Evolutionary conservation across 1,140 invertebrate genomes (phyloP), one percentile per base, ranked within the genome.

Genomic region (Penaeus indicus): DNA sequence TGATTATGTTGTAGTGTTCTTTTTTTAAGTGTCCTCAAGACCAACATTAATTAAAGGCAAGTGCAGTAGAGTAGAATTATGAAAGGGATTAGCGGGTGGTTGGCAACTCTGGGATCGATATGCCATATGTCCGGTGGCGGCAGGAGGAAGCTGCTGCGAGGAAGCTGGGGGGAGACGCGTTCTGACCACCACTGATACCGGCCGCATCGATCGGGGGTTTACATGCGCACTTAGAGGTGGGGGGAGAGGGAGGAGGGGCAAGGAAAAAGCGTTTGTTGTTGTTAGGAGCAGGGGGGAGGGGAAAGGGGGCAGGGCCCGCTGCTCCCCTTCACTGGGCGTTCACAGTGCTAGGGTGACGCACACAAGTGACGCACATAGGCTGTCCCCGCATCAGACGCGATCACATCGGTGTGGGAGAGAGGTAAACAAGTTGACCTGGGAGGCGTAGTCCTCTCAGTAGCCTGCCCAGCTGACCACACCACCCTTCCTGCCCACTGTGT

Each of bases 261-360:
- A 84, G 87, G 87, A 77, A 88, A 88, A 88, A 88, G 87, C 87
- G 87, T 88, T 88, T 88, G 87, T 88, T 88, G 87, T 88, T 88
- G 87, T 88, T 88, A 84, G 87, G 82, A 88, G 82, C 38, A 84
- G 63, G 85, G 69, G 85, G 78, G 77, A 79, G 61, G 47, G 78
- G 85, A 79, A 63, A 79, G 81, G 38, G 54, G 62, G 69, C n/a
- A 63, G 18, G 81, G 72, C 64, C 81, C 75, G 82, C 87, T 88
- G 87, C 87, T 88, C 87, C 87, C 87, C 87, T 88, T 72, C 38
- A 69, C 87, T 83, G 80, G 87, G 87, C 87, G 87, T 88, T 62
- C 87, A 88, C 87, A 88, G 87, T 88, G 87, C 81, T 88, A 84
- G 87, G 87, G 87, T 88, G 87, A 88, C 87, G 87, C 87, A 88